These are phyloP conservation scores for Choloepus didactylus DNA, from an alignment of 2,797 vertebrate species.

Conservation along the genomic window DNA sequence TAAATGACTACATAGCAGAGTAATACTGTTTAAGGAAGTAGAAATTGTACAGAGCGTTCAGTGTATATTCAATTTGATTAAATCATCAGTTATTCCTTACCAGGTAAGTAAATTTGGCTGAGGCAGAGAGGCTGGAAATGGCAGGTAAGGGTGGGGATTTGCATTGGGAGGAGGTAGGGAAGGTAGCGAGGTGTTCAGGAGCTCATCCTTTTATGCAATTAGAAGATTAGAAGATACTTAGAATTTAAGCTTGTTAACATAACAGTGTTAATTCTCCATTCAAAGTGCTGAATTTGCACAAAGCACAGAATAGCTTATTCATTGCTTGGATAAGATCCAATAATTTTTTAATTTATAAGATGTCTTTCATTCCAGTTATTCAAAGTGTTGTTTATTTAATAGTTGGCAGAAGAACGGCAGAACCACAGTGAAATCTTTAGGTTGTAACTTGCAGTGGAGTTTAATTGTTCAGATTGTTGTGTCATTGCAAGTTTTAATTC, in stretches of 20 bases:
- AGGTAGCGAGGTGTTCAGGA: background rate
- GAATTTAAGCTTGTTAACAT: constrained; percentile 74
- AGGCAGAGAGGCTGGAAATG: background rate
- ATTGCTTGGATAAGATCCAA: constrained; percentile 53
- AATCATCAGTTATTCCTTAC: background rate
- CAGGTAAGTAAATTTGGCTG: background rate
- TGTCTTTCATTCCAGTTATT: constrained; percentile 62
- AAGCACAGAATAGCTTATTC: constrained; percentile 61
- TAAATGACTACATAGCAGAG: background rate
- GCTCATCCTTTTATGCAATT: constrained; percentile 70
- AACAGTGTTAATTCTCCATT: constrained; percentile 66
- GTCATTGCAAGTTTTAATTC: constrained; percentile 18
- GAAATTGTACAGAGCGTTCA: background rate
- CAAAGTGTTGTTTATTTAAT: constrained; percentile 45
- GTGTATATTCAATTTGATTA: background rate
- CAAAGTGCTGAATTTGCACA: constrained; percentile 72
- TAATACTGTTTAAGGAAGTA: background rate
- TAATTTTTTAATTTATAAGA: constrained; percentile 57
- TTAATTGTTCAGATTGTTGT: background rate
- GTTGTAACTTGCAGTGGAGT: constrained; percentile 20
- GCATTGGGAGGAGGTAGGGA: background rate
- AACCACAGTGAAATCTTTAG: background rate
- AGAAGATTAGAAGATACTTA: constrained; percentile 71
- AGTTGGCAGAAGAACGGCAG: constrained; percentile 14
- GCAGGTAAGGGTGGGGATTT: background rate